Percentiles rank a stretch among this genome's conserved stretches.
These are phyloP conservation scores for Nymphalis io DNA, from an alignment of 1,140 invertebrate genomes.

Conservation along the genomic window DNA sequence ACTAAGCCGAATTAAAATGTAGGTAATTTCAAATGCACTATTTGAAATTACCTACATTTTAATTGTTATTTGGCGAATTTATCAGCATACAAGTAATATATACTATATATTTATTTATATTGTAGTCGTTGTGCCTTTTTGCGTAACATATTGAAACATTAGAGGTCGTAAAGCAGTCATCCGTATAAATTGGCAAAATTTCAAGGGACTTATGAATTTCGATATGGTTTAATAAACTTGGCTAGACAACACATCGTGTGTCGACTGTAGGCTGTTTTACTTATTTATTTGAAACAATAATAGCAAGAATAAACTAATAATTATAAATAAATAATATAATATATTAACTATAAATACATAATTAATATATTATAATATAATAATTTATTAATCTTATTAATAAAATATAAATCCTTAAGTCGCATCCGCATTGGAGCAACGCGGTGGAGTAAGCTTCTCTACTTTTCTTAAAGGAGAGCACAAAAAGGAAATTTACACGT, in stretches of 20 bases:
- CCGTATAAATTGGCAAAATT: constrained; percentile 17
- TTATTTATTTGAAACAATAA: background rate
- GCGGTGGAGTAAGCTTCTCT: no score
- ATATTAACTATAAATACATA: no score
- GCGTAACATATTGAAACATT: background rate
- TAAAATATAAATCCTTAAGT: no score
- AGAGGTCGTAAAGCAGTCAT: background rate
- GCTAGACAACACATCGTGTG: background rate
- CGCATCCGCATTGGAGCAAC: no score
- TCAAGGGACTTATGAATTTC: background rate
- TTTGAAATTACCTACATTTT: no score
- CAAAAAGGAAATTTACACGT: no score
- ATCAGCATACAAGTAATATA: background rate
- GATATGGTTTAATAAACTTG: constrained; percentile 9
- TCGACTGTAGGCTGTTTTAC: background rate
- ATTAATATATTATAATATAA: no score
- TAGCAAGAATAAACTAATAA: no score
- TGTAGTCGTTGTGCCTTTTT: background rate
- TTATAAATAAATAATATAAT: background rate
- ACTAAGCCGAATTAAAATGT: no score
- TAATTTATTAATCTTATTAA: no score
- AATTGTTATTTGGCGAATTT: background rate
- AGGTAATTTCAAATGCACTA: background rate
- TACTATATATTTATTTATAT: no score
- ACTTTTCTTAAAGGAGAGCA: no score